Evolutionary conservation across 1,140 invertebrate genomes (phyloP), one percentile per base, ranked within the genome.

Genomic region (Coptotermes formosanus): DNA sequence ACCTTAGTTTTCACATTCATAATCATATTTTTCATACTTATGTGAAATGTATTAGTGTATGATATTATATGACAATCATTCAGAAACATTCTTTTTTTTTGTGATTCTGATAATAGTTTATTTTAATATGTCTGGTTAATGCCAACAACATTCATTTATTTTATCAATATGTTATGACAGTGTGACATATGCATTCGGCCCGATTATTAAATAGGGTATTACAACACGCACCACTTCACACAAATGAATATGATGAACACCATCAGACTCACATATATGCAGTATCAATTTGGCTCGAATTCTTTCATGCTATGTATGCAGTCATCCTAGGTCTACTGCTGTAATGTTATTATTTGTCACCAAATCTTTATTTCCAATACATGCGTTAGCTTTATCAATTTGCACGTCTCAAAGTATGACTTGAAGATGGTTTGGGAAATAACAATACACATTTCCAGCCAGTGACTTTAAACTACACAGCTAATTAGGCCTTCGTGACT

Each of bases 131-230:
- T 16, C 1, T 16, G 19, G 59, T 64, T 64, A 64, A 23, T 64
- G 25, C 21, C 6, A 64, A 64, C 59, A 64, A n/a, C 59, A 64
- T 64, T 19, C 59, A 64, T 1, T 64, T 64, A 64, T 64, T 64
- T 64, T 64, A 19, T 19, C 25, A 23, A n/a, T 64, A 64, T n/a
- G 19, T 64, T 64, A 64, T 7, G 59, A 64, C 25, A 64, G 19
- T 64, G 4, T 64, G 21, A 23, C 25, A 9, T 23, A 64, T 8
- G 21, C 44, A 48, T 48, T 83, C 83, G 83, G 83, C 83, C 83
- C 45, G 83, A 83, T 25, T 55, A 52, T 83, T 83, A 45, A 83
- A 83, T 83, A 83, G 83, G 83, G 83, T 83, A 83, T 44, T 48
- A 44, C 83, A 52, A 83, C 83, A 83, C n/a, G n/a, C 83, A 48